Percentiles rank a stretch among this genome's conserved stretches.
Conservation (phyloP, 2,113 vertebrate species). For the Coptodon bakossiorum region DNA sequence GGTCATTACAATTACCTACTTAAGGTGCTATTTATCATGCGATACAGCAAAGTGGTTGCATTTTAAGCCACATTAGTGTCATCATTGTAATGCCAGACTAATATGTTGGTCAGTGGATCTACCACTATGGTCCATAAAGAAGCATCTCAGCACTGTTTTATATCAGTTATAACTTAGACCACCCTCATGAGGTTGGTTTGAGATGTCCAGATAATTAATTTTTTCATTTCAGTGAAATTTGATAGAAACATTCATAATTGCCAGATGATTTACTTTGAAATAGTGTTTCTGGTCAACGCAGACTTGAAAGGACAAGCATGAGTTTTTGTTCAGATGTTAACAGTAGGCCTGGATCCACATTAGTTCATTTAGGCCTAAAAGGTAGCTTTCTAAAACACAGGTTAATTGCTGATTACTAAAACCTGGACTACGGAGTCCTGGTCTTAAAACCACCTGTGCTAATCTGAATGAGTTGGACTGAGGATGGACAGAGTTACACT, state of each 20-base stretch:
- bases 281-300: neutral
- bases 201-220: accelerated
- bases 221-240: neutral
- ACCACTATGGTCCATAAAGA: neutral
- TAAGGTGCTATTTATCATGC: conserved; percentile 24
- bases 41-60: neutral
- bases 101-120: neutral
- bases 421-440: accelerated
- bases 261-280: neutral
- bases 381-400: neutral
- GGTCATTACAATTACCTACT: conserved; percentile 31
- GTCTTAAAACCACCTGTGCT: neutral
- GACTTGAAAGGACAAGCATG: neutral
- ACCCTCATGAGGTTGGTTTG: neutral
- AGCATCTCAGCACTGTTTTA: neutral
- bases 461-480: neutral
- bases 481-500: neutral
- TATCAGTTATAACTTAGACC: neutral
- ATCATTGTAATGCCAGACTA: neutral
- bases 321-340: neutral
- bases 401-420: neutral
- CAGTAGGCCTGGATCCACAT: neutral
- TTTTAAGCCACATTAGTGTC: neutral
- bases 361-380: neutral
- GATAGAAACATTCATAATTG: neutral